Base-by-base conservation (phyloP, 1,140 invertebrate species). In the Potamilus streckersoni region DNA sequence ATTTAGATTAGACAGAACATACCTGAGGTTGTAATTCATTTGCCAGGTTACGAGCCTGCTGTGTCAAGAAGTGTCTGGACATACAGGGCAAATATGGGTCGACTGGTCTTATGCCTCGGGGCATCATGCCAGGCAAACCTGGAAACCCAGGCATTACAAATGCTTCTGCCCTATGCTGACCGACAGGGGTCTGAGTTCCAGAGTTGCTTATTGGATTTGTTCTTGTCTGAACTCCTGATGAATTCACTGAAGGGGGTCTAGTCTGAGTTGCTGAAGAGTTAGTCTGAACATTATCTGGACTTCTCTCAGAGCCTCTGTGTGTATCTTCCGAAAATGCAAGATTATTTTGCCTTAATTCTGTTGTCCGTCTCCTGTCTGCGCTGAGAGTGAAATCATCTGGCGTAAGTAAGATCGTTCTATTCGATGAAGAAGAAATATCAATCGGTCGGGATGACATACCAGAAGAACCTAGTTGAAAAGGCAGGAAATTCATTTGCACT, bases 71-170 rank as follows among this genome's bases (percentile, higher is more conserved):
- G 73, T 85, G 80, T 73, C 82, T 73, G 19, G 83, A 69, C 89
- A 89, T 70, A 80, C 94, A 95, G 0, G 92, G 92, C n/a, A 95
- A 87, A 79, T 93, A 93, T 11, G 93, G 93, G 90, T 95, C 94
- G 76, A 94, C 75, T 13, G 81, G 73, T 49, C 72, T 74, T 55
- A 79, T 61, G 17, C 69, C 67, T 70, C 57, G 63, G 23, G 73
- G 56, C 31, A 63, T 71, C 60, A 75, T 70, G 60, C 67, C 74
- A 13, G 65, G 49, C 31, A 79, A 61, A 17, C 71, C 73, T 19
- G 71, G 70, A 20, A 78, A 73, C 6, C 80, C 79, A 13, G 78
- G 81, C 62, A 84, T 64, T 63, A 80, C 71, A 70, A 82, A 80
- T 8, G 82, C 77, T 69, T 71, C 64, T 17, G 77, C 69, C 20